Base-by-base conservation (phyloP, 2,888 invertebrate species). In the Beris chalybata region DNA sequence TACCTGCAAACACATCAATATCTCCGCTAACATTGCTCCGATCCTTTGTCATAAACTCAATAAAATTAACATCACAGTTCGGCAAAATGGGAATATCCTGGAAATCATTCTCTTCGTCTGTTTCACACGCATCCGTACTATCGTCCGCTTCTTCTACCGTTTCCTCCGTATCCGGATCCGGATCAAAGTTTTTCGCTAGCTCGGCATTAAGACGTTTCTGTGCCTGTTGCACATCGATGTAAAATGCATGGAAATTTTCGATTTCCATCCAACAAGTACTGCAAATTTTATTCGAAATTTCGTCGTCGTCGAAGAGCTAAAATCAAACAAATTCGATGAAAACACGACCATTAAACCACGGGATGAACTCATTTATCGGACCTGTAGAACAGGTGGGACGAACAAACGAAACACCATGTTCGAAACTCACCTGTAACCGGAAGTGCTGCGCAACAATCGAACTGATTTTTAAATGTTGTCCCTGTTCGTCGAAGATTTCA, bases 211-310 rank as follows among this genome's bases (percentile, higher is more conserved):
- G 22, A 22, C 53, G 57, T 5, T 66, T 57, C 48, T 68, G 68
- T 29, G 66, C 68, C 5, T 64, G 56, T 43, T 64, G 63, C 11
- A 68, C 66, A 15, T 66, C 68, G 11, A 68, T 11, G 13, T 48
- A 68, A 63, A 68, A 68, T n/a, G 65, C 61, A 43, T 68, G 68
- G 30, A 68, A 68, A 57, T 68, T 68, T 32, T 68, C 68, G 11
- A 68, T 53, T 64, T 68, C 68, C 22, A 68, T 15, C 68, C 68
- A 68, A 48, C 68, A 68, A 3, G 66, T 64, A 38, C 63, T 45
- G 32, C 68, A 68, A 15, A 68, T 68, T 64, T 68, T 68, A 38
- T 54, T 63, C 2, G 68, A 68, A 13, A 68, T 58, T 55, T 66
- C 45, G 53, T 68, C 68, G 58, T 68, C 48, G 53, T 30, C 30